Conservation (phyloP, 1,140 invertebrate genomes). For the Lepeophtheirus salmonis region DNA sequence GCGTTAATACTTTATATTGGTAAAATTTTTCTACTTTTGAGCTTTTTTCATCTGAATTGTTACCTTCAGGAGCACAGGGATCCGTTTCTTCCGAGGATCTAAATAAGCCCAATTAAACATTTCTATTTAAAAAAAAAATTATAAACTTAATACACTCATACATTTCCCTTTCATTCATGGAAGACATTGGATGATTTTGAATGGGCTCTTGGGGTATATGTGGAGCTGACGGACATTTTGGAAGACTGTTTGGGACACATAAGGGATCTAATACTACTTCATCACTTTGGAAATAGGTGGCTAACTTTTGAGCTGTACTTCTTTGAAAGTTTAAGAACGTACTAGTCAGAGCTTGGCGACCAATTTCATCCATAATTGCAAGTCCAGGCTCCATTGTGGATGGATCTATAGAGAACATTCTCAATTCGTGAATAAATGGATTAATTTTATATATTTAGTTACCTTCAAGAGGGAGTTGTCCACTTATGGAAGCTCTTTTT, state of each 20-base stretch:
- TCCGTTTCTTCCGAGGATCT: background rate
- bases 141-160: background rate
- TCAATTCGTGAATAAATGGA: too few relatives aligned
- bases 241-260: background rate
- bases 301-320: constrained; percentile 4
- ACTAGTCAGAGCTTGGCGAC: constrained; percentile 9
- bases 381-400: constrained; percentile 11
- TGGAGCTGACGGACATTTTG: constrained; percentile 10
- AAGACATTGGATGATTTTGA: background rate
- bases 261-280: background rate
- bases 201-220: constrained; percentile 4
- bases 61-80: too few relatives aligned
- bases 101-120: too few relatives aligned
- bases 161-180: background rate
- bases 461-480: background rate
- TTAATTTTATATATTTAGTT: too few relatives aligned
- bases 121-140: background rate
- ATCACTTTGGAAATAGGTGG: background rate
- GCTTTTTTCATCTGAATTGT: background rate
- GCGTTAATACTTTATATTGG: constrained; percentile 8
- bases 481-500: background rate
- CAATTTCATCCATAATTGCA: constrained; percentile 16
- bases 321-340: constrained; percentile 2
- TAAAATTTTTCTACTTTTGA: background rate
- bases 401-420: background rate